phyloP scores from a whole-genome alignment of 2,888 invertebrate genomes.

The Drosophila acutilabella region DNA sequence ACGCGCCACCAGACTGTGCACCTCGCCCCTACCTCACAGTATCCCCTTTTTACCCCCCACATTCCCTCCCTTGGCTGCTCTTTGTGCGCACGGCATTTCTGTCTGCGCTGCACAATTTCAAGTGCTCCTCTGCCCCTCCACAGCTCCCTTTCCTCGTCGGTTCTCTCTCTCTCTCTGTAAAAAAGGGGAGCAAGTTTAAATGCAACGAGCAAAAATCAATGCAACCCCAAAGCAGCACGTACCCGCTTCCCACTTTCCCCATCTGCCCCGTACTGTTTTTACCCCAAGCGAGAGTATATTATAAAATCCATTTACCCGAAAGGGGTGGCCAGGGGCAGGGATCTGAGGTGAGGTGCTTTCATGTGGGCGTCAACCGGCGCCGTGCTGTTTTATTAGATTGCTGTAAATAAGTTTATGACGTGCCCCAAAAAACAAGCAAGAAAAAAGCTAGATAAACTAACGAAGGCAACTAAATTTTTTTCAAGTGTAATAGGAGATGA shows the following conservation, averaged over 20 bases:
- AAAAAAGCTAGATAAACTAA: conserved; percentile 2
- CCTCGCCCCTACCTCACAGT: not conserved
- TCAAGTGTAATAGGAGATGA: conserved; percentile 17
- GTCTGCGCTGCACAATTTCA: conserved; percentile 79
- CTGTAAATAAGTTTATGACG: conserved; percentile 77
- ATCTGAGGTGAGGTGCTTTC: conserved; percentile 6
- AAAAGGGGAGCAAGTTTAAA: conserved; percentile 81
- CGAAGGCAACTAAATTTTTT: conserved; percentile 4
- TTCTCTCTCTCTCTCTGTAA: conserved; percentile 17
- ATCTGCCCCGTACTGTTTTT: not conserved
- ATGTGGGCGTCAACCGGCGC: conserved; percentile 73
- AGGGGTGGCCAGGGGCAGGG: not conserved
- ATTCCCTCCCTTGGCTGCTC: not conserved
- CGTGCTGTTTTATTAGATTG: conserved; percentile 75
- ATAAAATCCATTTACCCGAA: conserved; percentile 57
- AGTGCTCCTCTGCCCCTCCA: conserved; percentile 39
- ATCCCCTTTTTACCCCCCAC: not conserved
- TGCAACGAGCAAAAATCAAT: conserved; percentile 81
- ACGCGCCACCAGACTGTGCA: conserved; percentile 29
- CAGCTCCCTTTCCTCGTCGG: not conserved
- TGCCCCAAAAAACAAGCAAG: conserved; percentile 53
- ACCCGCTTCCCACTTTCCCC: conserved; percentile 6
- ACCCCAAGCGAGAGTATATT: conserved; percentile 22
- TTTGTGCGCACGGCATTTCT: conserved; percentile 64
- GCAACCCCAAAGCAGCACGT: conserved; percentile 71